phyloP scores from a whole-genome alignment of 2,113 vertebrate genomes.

The Tympanuchus pallidicinctus region DNA sequence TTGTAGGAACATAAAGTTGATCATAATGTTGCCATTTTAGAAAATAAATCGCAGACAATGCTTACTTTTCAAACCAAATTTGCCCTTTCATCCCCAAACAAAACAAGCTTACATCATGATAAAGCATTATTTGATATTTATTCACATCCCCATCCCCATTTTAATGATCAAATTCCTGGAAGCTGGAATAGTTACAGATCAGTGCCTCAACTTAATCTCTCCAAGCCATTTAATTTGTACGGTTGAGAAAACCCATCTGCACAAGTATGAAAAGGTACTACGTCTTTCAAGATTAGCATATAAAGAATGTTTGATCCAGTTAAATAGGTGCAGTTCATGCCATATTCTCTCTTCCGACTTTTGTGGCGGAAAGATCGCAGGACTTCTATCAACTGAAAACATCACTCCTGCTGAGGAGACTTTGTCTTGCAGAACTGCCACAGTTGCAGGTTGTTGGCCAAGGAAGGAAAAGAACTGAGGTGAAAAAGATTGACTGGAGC shows the following conservation, averaged over 20 bases:
- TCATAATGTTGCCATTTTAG: background rate
- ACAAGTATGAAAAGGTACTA: conserved; percentile 46
- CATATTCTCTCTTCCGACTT: background rate
- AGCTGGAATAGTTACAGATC: background rate
- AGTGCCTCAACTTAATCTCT: conserved; percentile 21
- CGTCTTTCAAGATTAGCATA: conserved; percentile 50
- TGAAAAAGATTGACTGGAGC: background rate
- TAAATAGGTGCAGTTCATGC: background rate
- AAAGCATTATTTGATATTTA: background rate
- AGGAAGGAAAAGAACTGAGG: background rate
- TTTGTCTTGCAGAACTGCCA: background rate
- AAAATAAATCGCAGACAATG: background rate
- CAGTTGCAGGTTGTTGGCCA: background rate
- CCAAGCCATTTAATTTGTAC: conserved; percentile 30
- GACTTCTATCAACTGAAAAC: background rate
- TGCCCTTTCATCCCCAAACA: background rate
- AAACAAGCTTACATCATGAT: background rate
- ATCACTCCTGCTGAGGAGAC: background rate
- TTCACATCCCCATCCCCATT: background rate
- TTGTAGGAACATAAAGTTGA: background rate
- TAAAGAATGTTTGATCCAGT: background rate
- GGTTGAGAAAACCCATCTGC: conserved; percentile 41
- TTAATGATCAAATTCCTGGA: conserved; percentile 50
- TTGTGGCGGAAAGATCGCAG: background rate
- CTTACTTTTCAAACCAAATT: conserved; percentile 16